Evolutionary conservation across 1,140 invertebrate species (phyloP).

Genomic region (Drosophila kohkoa): DNA sequence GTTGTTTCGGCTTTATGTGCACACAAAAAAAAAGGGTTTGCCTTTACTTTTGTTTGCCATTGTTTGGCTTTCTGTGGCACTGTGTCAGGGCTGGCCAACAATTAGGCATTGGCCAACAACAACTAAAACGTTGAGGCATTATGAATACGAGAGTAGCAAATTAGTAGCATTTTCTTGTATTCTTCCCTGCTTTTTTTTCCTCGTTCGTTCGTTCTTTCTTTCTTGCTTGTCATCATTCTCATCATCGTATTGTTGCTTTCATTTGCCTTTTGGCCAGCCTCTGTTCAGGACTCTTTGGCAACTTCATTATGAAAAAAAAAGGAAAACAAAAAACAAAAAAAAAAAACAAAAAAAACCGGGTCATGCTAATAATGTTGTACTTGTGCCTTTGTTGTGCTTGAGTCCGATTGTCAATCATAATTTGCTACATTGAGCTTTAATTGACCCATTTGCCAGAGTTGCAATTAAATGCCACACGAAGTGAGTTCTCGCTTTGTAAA

Average conservation of each 20-base stretch:
- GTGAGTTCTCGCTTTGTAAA: background rate
- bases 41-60: conserved; percentile 50
- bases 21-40: conserved; percentile 50
- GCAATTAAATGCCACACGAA: background rate
- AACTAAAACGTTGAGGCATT: conserved; percentile 23
- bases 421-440: conserved; percentile 57
- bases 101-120: conserved; percentile 57
- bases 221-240: conserved; percentile 42
- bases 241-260: conserved; percentile 71
- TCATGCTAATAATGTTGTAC: conserved; percentile 64
- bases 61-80: conserved; percentile 59
- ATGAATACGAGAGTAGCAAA: conserved; percentile 70
- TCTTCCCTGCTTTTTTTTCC: conserved; percentile 6
- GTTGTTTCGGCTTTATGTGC: conserved; percentile 36
- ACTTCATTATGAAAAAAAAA: conserved; percentile 64
- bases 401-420: conserved; percentile 60
- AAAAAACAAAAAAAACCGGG: conserved; percentile 61
- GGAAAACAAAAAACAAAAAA: conserved; percentile 41
- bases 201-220: background rate
- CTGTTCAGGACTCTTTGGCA: conserved; percentile 49
- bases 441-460: conserved; percentile 38
- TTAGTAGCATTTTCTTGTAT: conserved; percentile 56
- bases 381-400: conserved; percentile 22
- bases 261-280: conserved; percentile 68
- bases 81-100: conserved; percentile 80